Conservation (phyloP, 2,797 vertebrate species). For the Graptemys geographica region DNA sequence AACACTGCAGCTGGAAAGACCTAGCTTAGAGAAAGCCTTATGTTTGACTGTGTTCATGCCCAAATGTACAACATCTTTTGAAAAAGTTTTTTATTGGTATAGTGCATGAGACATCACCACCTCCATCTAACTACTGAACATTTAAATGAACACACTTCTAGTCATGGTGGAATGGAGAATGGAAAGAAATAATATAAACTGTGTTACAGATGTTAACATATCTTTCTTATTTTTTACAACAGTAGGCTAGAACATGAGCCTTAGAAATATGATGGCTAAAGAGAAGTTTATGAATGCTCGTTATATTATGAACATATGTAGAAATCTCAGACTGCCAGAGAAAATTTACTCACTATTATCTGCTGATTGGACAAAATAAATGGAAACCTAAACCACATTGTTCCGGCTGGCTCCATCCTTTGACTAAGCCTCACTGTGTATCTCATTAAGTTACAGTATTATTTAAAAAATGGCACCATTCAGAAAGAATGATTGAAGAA, state of each 20-base stretch:
- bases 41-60: not conserved
- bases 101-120: not conserved
- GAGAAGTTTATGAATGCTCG: not conserved
- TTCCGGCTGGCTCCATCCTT: constrained; percentile 11
- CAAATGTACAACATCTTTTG: not conserved
- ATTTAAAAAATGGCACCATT: constrained; percentile 25
- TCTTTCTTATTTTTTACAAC: not conserved
- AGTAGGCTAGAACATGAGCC: not conserved
- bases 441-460: constrained; percentile 10
- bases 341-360: constrained; percentile 26
- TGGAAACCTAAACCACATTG: constrained; percentile 44
- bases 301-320: not conserved
- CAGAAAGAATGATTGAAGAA: constrained; percentile 18
- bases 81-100: not conserved
- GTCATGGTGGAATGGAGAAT: not conserved
- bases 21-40: not conserved
- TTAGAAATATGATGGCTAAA: not conserved
- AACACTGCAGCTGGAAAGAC: not conserved
- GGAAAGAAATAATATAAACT: not conserved
- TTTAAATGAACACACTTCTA: not conserved
- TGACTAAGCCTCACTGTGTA: constrained; percentile 21
- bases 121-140: not conserved
- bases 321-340: not conserved
- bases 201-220: not conserved
- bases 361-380: not conserved